Evolutionary conservation across 2,113 vertebrate species (phyloP).

Genomic region (Cephalopholis sonnerati): DNA sequence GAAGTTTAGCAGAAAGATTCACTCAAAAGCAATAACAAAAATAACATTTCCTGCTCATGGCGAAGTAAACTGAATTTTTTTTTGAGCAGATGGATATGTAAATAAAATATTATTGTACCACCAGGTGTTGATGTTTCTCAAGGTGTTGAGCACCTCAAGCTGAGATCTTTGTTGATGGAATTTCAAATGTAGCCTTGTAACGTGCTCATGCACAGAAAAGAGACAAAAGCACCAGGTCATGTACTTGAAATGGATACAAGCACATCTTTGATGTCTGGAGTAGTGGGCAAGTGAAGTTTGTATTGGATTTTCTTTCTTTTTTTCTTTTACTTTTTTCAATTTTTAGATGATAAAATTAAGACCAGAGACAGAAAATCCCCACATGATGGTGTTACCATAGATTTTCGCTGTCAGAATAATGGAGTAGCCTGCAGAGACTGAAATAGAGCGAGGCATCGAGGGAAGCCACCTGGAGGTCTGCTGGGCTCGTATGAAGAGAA

Average conservation of each 20-base stretch:
- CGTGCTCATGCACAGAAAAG: neutral
- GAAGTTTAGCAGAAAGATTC: slow-evolving; percentile 5
- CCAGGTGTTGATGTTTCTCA: neutral
- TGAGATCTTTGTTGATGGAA: slow-evolving; percentile 12
- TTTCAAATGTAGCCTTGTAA: slow-evolving; percentile 8
- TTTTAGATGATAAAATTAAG: slow-evolving; percentile 12
- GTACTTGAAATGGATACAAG: slow-evolving; percentile 16
- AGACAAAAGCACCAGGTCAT: neutral
- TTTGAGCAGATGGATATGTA: neutral
- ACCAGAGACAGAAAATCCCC: slow-evolving; percentile 36
- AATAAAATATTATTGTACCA: neutral
- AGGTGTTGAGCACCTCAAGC: neutral
- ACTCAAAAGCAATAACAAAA: neutral
- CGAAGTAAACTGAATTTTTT: neutral
- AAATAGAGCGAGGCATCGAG: slow-evolving; percentile 40
- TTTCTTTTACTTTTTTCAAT: neutral
- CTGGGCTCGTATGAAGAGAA: slow-evolving; percentile 3
- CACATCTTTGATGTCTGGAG: neutral
- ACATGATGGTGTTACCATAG: slow-evolving; percentile 2
- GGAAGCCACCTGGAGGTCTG: slow-evolving; percentile 49
- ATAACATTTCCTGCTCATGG: neutral
- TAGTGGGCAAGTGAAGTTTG: neutral
- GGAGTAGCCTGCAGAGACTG: slow-evolving; percentile 32
- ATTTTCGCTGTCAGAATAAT: slow-evolving; percentile 33
- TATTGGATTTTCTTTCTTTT: neutral